Percentiles rank a stretch among this genome's conserved stretches.
phyloP scores from a whole-genome alignment of 2,113 vertebrate genomes.

The Mellivora capensis region DNA sequence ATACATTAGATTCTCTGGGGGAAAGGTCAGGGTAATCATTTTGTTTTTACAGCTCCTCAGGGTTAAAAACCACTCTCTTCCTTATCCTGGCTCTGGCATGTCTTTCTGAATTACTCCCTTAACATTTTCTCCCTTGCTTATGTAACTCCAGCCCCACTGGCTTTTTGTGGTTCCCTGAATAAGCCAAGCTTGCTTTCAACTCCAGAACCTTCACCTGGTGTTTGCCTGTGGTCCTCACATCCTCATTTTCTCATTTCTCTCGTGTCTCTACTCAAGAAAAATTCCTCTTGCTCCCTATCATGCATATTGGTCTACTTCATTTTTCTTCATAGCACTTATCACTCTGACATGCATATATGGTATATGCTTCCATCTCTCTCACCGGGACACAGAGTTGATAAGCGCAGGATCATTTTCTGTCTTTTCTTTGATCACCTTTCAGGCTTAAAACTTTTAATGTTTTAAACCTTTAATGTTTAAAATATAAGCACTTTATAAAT shows the following conservation, averaged over 20 bases:
- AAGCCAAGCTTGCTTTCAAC: background rate
- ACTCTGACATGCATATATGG: background rate
- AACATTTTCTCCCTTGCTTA: background rate
- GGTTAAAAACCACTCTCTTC: background rate
- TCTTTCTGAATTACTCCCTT: background rate
- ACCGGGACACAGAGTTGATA: background rate
- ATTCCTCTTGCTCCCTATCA: no score
- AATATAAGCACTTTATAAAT: background rate
- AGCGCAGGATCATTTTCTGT: background rate
- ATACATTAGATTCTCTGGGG: background rate
- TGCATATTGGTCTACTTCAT: background rate
- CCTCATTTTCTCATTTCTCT: background rate
- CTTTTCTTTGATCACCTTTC: background rate
- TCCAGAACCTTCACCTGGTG: background rate
- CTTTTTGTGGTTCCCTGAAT: background rate
- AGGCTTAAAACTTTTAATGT: background rate
- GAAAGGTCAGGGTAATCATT: background rate
- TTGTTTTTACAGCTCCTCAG: background rate
- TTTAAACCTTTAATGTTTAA: background rate
- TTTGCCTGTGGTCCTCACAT: background rate
- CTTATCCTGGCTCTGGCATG: background rate
- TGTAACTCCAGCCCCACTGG: background rate
- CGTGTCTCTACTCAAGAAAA: background rate
- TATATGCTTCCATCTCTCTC: background rate
- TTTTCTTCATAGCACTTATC: background rate